Percentiles rank a stretch among this genome's conserved stretches.
These are phyloP conservation scores for Thalassaphorura encarpata DNA, from an alignment of 1,140 invertebrate genomes.

Conservation along the genomic window DNA sequence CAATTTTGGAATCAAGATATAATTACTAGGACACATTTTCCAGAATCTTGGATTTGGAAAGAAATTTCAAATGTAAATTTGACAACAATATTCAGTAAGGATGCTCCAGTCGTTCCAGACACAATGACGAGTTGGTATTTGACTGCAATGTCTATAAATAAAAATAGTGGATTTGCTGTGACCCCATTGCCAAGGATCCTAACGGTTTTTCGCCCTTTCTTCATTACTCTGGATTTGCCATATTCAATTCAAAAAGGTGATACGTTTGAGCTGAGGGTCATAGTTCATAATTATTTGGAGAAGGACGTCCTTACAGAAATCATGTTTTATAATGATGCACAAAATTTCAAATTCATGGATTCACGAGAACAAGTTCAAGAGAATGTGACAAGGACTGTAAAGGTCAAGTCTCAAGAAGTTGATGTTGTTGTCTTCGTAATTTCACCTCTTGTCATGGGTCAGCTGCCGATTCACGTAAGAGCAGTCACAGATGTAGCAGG, in stretches of 20 bases:
- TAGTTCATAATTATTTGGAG: constrained; percentile 59
- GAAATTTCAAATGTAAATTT: constrained; percentile 34
- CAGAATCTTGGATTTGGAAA: constrained; percentile 48
- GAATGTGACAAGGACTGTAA: background rate
- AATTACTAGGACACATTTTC: constrained; percentile 4
- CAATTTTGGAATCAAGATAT: background rate
- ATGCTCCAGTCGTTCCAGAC: constrained; percentile 58
- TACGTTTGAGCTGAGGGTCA: constrained; percentile 47
- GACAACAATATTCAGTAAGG: constrained; percentile 47
- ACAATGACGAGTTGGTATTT: constrained; percentile 86
- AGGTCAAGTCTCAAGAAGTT: background rate
- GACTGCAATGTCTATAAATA: constrained; percentile 81
- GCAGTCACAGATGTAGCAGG: background rate
- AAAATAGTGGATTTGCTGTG: constrained; percentile 45
- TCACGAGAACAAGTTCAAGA: background rate
- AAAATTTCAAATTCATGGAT: background rate
- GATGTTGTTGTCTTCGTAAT: background rate
- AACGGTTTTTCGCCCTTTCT: constrained; percentile 13
- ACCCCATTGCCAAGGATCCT: background rate
- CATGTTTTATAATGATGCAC: constrained; percentile 37
- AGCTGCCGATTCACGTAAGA: background rate
- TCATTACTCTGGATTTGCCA: constrained; percentile 10
- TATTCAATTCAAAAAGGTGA: constrained; percentile 10
- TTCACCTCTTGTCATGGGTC: background rate
- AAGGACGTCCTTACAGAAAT: constrained; percentile 39